Base-by-base conservation (phyloP, 2,888 invertebrate species). In the Ornithoptera alexandrae region DNA sequence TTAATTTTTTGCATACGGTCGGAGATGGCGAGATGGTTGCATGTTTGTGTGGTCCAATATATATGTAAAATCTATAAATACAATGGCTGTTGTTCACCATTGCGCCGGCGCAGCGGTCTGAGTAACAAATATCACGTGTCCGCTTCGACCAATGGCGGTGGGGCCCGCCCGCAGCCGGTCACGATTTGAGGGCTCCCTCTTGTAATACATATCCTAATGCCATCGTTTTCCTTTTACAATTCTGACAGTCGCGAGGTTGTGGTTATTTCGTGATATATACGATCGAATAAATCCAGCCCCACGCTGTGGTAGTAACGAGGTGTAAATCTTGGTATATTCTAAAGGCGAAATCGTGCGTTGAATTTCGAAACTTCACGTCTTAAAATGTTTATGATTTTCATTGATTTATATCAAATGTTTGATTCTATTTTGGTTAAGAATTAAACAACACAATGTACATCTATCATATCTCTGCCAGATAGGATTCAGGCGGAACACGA, bases 171-270 rank as follows among this genome's bases (percentile, higher is more conserved):
- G 78, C 75, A 84, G 84, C 84, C 74, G 76, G 82, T 86, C 89
- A 88, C 89, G 89, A 88, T 83, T 84, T 82, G 84, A 81, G 83
- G 81, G 83, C 84, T 78, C 75, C 71, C 71, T 73, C 76, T 79
- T 74, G 69, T 71, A 74, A 72, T 72, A 70, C 71, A 71, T 67
- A 68, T 68, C 69, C 72, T 69, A 71, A 65, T 71, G 71, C 71
- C 50, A 67, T 69, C 58, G 69, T 68, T 68, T 67, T 71, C 69
- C 69, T 72, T 72, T 72, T 72, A 69, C 69, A 65, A 60, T 69
- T 67, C 72, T 69, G 69, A 67, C 70, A 68, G 65, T 62, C 30
- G 62, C 57, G 56, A 70, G 61, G 69, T 62, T 65, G 67, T 63
- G 22, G 61, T 65, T 65, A 65, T 71, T 65, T 60, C 56, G 46